Base-by-base conservation (phyloP, 2,888 invertebrate genomes). In the Glaucopsyche alexis region DNA sequence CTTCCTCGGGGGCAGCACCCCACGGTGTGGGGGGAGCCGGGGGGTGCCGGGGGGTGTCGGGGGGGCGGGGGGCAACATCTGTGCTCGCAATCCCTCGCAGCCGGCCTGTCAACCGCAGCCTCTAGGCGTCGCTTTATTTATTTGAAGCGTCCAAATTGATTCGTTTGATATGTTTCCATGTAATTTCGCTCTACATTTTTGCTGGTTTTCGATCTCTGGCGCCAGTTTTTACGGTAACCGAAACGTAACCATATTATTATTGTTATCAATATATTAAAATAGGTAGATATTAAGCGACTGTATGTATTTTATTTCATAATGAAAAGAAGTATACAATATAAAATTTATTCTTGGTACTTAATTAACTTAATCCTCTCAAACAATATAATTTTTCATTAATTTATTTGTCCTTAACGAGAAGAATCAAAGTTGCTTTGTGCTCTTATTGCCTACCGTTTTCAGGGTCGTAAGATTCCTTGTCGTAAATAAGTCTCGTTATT, bases 41-140 rank as follows among this genome's bases (percentile, higher is more conserved):
- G 67, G 45, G 66, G 38, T 40, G 66, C 45, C 11, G 67, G 71
- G 49, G 49, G 19, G 72, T 4, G 42, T 1, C 42, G 60, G 29
- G 40, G 70, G 3, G 47, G 71, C 75, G 77, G 82, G 78, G 72
- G 81, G 84, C 76, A 82, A 81, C 88, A 89, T 85, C 88, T 89
- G 89, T 74, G 83, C 81, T 79, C 80, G 86, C 88, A 73, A 65
- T 74, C 88, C 87, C 89, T 85, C 84, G 82, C 89, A 86, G 86
- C 73, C 80, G 82, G 80, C 79, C 88, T 89, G 90, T 90, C 90
- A 89, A 84, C 87, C 89, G 80, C 90, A 90, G 87, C 80, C 81
- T 75, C 78, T 78, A 75, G 75, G 77, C 77, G 79, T 75, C 86
- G 74, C 75, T 76, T 77, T 77, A 77, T 77, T 77, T 77, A 77